Evolutionary conservation across 2,113 vertebrate species (phyloP).

Genomic region (Chiloscyllium plagiosum): DNA sequence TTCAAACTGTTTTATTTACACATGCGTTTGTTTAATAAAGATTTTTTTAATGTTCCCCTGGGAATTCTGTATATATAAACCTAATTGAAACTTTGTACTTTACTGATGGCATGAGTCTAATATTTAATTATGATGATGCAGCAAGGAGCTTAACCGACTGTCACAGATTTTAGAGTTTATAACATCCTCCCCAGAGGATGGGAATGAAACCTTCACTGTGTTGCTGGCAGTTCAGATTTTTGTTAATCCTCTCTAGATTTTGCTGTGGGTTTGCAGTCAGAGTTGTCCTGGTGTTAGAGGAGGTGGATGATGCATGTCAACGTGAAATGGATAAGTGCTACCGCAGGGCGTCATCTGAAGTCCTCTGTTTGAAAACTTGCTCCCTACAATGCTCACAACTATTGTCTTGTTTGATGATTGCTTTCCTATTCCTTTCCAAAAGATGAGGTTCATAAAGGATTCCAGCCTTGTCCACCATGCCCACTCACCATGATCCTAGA

Average conservation of each 20-base stretch:
- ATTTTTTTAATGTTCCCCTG: background rate
- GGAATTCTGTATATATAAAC: background rate
- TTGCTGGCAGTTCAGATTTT: background rate
- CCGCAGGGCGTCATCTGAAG: background rate
- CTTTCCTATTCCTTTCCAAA: background rate
- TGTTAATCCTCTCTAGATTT: background rate
- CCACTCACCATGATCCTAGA: no score
- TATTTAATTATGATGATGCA: conserved; percentile 14
- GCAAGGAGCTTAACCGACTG: background rate
- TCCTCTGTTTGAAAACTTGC: background rate
- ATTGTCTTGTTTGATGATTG: background rate
- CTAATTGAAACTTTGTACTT: conserved; percentile 2
- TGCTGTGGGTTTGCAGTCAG: background rate
- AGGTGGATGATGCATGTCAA: background rate
- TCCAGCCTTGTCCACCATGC: background rate
- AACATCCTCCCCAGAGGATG: background rate
- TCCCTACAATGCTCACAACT: background rate
- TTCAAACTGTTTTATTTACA: background rate
- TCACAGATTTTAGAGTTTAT: background rate
- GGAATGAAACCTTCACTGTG: background rate
- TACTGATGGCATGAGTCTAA: background rate
- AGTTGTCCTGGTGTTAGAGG: background rate
- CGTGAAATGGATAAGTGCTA: background rate
- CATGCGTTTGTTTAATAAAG: background rate
- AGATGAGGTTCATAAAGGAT: background rate